These are phyloP conservation scores for Lucilia cuprina DNA, from an alignment of 1,140 invertebrate genomes.

Conservation along the genomic window DNA sequence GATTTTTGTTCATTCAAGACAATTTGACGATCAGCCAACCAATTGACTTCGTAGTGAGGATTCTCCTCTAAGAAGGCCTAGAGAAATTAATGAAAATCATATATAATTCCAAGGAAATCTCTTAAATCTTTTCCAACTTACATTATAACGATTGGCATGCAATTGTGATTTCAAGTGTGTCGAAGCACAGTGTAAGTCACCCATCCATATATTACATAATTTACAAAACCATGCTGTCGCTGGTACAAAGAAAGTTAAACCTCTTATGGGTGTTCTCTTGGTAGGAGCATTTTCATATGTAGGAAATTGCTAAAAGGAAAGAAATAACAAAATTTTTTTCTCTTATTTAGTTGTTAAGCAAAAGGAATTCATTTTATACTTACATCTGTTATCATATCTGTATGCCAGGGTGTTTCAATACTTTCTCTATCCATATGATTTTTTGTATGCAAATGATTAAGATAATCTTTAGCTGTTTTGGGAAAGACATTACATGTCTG, in stretches of 20 bases:
- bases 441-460: slow-evolving; percentile 81
- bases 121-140: slow-evolving; percentile 63
- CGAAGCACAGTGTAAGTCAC: slow-evolving; percentile 84
- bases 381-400: slow-evolving; percentile 63
- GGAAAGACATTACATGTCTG: slow-evolving; percentile 84
- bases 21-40: slow-evolving; percentile 80
- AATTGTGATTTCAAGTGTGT: slow-evolving; percentile 79
- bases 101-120: neutral
- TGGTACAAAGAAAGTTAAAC: slow-evolving; percentile 84
- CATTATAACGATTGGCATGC: slow-evolving; percentile 81
- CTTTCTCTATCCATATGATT: slow-evolving; percentile 75
- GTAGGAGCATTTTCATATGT: slow-evolving; percentile 72
- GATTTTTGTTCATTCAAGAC: slow-evolving; percentile 66
- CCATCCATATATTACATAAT: slow-evolving; percentile 84
- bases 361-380: neutral
- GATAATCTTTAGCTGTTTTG: slow-evolving; percentile 81
- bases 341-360: too few species aligned
- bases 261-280: slow-evolving; percentile 81
- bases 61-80: slow-evolving; percentile 81
- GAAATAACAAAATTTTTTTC: neutral
- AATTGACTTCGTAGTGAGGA: slow-evolving; percentile 84
- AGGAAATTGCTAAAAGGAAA: slow-evolving; percentile 67
- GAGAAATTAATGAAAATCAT: slow-evolving; percentile 36
- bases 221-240: slow-evolving; percentile 89
- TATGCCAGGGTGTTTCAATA: slow-evolving; percentile 81